Evolutionary conservation across 2,797 vertebrate species (phyloP).

Genomic region (Bradypodion ventrale): DNA sequence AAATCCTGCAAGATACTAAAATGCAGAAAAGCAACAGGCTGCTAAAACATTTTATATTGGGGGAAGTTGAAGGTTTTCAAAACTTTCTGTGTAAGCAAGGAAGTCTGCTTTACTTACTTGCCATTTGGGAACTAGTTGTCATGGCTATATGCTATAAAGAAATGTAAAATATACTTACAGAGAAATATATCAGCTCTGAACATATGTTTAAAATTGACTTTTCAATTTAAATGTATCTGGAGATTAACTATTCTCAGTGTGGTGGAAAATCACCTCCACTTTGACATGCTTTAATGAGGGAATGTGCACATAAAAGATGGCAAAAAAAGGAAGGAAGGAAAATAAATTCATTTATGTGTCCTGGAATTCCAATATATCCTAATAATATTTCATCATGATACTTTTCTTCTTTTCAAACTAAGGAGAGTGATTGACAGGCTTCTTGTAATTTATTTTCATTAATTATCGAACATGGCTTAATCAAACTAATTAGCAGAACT

Average conservation of each 20-base stretch:
- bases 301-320: conserved; percentile 44
- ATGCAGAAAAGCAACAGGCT: background rate
- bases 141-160: conserved; percentile 46
- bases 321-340: background rate
- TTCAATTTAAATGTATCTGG: conserved; percentile 64
- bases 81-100: conserved; percentile 50
- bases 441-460: conserved; percentile 44
- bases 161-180: conserved; percentile 50
- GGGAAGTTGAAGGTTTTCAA: conserved; percentile 42
- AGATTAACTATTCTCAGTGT: conserved; percentile 55
- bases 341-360: conserved; percentile 35
- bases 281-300: conserved; percentile 53
- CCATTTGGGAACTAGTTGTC: conserved; percentile 60
- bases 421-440: conserved; percentile 28
- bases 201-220: conserved; percentile 67
- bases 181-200: conserved; percentile 61
- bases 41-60: background rate
- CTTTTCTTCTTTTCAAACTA: conserved; percentile 41
- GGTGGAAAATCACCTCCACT: conserved; percentile 30
- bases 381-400: conserved; percentile 49
- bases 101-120: conserved; percentile 63
- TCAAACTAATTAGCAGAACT: conserved; percentile 50
- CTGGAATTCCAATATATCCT: conserved; percentile 50
- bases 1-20: background rate
- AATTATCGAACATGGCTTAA: conserved; percentile 44